Evolutionary conservation across 2,113 vertebrate species (phyloP).

Genomic region (Ophthalmotilapia sp.): DNA sequence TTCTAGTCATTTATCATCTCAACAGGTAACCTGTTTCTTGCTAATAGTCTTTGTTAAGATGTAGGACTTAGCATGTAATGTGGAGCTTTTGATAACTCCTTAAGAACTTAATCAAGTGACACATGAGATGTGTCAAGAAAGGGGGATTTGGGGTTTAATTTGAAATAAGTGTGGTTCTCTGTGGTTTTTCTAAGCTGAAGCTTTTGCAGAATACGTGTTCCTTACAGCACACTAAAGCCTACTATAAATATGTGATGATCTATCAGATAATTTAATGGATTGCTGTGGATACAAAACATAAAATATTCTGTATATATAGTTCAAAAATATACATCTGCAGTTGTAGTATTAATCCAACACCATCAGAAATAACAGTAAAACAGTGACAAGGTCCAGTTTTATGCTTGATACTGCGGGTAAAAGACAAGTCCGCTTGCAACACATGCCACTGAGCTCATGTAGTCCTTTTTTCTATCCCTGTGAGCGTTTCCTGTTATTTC

Average conservation of each 20-base stretch:
- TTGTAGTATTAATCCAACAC: not conserved
- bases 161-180: not conserved
- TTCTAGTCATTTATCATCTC: not conserved
- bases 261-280: not conserved
- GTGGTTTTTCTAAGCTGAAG: not conserved
- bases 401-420: not conserved
- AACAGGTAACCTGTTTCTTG: not conserved
- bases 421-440: not conserved
- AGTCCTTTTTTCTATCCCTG: not conserved
- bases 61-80: not conserved
- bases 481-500: not conserved
- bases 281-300: not conserved
- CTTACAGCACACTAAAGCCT: not conserved
- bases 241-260: not conserved
- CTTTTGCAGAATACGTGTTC: not conserved
- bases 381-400: not conserved
- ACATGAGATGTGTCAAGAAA: too few relatives aligned
- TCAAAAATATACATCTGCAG: not conserved
- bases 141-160: too few relatives aligned
- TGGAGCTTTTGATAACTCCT: not conserved
- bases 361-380: not conserved
- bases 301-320: not conserved
- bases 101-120: not conserved
- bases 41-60: not conserved
- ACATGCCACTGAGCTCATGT: not conserved